phyloP scores from a whole-genome alignment of 2,888 invertebrate genomes.

The Dysmachus trigonus region DNA sequence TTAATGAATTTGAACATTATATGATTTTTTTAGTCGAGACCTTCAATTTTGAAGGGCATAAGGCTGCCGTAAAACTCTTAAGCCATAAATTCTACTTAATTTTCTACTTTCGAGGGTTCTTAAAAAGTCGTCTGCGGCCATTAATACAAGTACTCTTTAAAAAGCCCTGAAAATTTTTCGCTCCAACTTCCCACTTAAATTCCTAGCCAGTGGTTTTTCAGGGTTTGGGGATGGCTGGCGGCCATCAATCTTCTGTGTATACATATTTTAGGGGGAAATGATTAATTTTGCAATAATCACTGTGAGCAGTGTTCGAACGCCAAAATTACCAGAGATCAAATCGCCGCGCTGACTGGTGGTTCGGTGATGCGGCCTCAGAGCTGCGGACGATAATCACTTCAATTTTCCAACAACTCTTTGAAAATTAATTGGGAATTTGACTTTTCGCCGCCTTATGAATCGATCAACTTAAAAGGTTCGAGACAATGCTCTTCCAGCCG shows the following conservation, averaged over 20 bases:
- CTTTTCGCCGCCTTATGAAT: background rate
- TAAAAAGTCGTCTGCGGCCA: background rate
- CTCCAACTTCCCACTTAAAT: background rate
- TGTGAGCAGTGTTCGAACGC: background rate
- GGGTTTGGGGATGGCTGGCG: background rate
- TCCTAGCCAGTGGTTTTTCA: background rate
- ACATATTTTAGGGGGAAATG: background rate
- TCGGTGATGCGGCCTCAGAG: background rate
- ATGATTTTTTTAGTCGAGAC: background rate
- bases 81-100: background rate
- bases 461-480: background rate
- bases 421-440: slow-evolving; percentile 17
- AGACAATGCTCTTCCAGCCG: background rate
- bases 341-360: background rate
- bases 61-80: background rate
- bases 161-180: background rate
- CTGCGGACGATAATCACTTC: background rate
- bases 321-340: background rate
- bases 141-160: background rate
- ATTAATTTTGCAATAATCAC: background rate
- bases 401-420: slow-evolving; percentile 3
- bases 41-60: background rate
- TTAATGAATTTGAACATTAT: background rate
- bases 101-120: background rate
- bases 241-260: background rate